These are phyloP conservation scores for Gibbula magus DNA, from an alignment of 2,888 invertebrate genomes.

Conservation along the genomic window DNA sequence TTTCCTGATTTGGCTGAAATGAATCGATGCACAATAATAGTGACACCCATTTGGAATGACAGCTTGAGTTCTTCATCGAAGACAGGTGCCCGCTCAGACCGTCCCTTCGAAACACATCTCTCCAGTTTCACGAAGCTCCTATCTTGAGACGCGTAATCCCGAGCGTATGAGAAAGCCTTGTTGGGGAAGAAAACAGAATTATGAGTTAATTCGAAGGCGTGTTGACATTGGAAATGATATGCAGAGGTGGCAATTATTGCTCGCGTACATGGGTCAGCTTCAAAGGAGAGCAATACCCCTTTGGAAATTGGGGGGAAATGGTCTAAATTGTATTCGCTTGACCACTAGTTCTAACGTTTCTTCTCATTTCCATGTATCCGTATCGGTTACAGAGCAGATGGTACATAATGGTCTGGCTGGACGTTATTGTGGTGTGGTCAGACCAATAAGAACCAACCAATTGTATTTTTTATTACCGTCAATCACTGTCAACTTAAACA, in stretches of 20 bases:
- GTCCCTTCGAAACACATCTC: neutral
- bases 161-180: neutral
- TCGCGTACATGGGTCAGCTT: neutral
- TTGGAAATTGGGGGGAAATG: neutral
- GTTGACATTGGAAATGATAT: neutral
- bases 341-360: neutral
- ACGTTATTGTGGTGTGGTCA: too few species aligned
- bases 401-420: too few species aligned
- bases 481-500: too few species aligned
- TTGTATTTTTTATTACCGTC: too few species aligned
- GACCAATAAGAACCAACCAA: too few species aligned
- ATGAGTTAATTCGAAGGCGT: conserved; percentile 2
- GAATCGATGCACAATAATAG: too few species aligned
- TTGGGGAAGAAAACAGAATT: neutral
- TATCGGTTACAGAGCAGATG: too few species aligned
- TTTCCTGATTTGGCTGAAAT: too few species aligned
- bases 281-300: neutral
- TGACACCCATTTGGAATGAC: too few species aligned
- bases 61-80: too few species aligned
- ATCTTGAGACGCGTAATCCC: neutral
- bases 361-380: neutral
- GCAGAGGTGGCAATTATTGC: neutral
- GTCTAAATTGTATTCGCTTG: neutral
- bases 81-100: neutral
- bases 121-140: neutral